Conservation (phyloP, 2,888 invertebrate genomes). For the Sepioteuthis lessoniana region DNA sequence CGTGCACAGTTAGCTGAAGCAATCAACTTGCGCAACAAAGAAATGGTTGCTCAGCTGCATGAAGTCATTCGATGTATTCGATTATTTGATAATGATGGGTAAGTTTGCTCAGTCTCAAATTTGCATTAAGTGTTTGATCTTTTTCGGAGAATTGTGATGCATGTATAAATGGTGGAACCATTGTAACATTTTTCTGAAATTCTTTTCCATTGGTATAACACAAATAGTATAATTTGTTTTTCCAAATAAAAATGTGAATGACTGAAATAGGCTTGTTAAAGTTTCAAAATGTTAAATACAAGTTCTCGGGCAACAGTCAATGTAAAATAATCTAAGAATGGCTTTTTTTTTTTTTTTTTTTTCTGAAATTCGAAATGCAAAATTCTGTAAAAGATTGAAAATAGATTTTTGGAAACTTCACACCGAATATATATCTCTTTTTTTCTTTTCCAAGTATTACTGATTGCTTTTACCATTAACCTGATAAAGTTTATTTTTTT, state of each 20-base stretch:
- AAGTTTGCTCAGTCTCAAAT: conserved; percentile 52
- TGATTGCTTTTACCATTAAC: neutral
- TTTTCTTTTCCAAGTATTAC: neutral
- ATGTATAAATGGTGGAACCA: neutral
- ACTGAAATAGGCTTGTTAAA: no score
- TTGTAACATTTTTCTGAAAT: no score
- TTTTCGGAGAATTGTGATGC: neutral
- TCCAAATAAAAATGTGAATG: no score
- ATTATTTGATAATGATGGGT: conserved; percentile 82
- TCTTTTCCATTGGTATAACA: neutral
- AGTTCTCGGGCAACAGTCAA: no score
- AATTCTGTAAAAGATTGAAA: neutral
- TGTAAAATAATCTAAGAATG: no score
- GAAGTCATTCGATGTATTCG: conserved; percentile 88
- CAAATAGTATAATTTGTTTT: no score
- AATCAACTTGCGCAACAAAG: conserved; percentile 85
- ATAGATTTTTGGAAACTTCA: neutral
- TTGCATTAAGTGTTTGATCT: neutral
- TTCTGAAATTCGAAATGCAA: no score
- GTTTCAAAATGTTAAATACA: no score
- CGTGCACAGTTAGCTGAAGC: conserved; percentile 85
- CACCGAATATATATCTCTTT: no score
- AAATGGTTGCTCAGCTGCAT: conserved; percentile 85
- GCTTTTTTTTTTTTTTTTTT: no score
- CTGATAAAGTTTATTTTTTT: neutral